phyloP scores from a whole-genome alignment of 2,113 vertebrate species.

The Andinoacara biseriatus region DNA sequence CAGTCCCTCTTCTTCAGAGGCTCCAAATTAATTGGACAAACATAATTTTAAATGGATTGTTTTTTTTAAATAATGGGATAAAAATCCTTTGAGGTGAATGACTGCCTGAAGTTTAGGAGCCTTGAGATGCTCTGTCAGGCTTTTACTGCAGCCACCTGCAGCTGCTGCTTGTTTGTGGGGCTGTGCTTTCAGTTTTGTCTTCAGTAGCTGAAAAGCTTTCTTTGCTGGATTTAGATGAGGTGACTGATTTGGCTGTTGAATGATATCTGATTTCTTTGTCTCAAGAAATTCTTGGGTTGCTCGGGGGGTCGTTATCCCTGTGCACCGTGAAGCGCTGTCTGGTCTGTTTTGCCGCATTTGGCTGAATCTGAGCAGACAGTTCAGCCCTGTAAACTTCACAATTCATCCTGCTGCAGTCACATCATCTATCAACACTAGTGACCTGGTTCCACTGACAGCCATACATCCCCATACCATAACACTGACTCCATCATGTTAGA shows the following conservation, averaged over 20 bases:
- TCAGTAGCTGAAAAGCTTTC: background rate
- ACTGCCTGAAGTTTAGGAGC: background rate
- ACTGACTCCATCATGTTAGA: no score
- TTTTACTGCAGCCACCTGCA: background rate
- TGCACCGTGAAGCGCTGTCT: background rate
- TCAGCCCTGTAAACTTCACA: no score
- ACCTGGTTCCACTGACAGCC: no score
- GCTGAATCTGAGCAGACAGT: no score
- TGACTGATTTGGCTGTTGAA: background rate
- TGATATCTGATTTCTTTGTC: background rate
- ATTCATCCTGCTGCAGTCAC: no score
- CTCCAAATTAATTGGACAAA: background rate
- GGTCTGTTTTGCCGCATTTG: no score
- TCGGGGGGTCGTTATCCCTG: background rate
- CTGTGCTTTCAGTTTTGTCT: background rate
- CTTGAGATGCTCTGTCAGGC: background rate
- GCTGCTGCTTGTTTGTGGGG: background rate
- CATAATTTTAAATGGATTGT: background rate
- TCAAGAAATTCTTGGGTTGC: background rate
- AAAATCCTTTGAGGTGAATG: background rate
- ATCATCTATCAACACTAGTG: no score
- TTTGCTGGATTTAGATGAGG: background rate
- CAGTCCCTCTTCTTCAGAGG: background rate
- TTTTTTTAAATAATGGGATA: background rate
- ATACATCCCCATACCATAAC: no score